phyloP scores from a whole-genome alignment of 2,113 vertebrate species.

The Fregata magnificens region DNA sequence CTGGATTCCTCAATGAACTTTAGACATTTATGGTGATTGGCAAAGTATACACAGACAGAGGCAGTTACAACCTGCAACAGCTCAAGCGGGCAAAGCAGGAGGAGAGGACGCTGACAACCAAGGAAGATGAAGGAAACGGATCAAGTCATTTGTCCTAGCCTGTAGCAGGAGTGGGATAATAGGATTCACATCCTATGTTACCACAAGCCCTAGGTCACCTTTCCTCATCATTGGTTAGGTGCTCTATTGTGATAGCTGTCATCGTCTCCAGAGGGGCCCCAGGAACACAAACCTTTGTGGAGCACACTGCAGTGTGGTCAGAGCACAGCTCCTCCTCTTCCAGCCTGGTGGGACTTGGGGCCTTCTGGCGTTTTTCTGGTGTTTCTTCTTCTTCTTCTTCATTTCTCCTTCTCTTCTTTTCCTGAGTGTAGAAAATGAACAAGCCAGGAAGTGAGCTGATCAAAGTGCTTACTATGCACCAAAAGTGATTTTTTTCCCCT shows the following conservation, averaged over 20 bases:
- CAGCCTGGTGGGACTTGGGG: conserved; percentile 58
- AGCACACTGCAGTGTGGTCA: conserved; percentile 74
- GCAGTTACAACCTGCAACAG: neutral
- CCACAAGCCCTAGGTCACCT: neutral
- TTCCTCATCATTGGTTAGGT: neutral
- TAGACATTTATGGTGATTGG: neutral
- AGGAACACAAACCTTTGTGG: conserved; percentile 76
- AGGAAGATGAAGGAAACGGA: neutral
- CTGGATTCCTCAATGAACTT: neutral
- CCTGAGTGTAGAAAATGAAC: conserved; percentile 47
- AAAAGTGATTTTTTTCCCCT: neutral
- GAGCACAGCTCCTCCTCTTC: conserved; percentile 69
- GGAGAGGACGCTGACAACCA: neutral
- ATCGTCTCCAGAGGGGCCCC: neutral
- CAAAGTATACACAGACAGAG: neutral
- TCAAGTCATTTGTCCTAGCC: neutral
- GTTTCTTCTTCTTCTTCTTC: conserved; percentile 73
- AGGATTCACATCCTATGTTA: neutral
- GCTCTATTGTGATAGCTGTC: neutral
- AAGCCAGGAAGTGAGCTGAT: neutral
- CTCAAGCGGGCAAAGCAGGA: neutral
- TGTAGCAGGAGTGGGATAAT: neutral
- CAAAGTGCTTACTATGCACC: neutral
- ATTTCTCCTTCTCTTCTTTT: conserved; percentile 75
- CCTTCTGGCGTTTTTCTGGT: conserved; percentile 76